These are phyloP conservation scores for Deilephila porcellus DNA, from an alignment of 2,888 invertebrate genomes.

Conservation along the genomic window DNA sequence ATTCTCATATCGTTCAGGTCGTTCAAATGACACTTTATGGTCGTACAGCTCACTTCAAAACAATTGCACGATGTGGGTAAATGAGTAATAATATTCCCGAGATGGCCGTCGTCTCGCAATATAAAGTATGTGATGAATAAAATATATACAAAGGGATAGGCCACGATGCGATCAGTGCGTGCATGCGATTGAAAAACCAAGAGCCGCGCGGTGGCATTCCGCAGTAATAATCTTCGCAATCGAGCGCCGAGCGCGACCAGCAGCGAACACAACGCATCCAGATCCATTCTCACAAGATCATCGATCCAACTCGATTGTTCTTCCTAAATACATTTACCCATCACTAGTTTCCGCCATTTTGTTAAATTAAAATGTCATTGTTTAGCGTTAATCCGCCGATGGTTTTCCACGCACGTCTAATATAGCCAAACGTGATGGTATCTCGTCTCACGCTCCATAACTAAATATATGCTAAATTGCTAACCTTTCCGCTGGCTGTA, in stretches of 20 bases:
- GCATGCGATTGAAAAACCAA: slow-evolving; percentile 61
- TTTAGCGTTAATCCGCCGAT: slow-evolving; percentile 11
- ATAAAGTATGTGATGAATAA: slow-evolving; percentile 48
- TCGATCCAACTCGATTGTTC: slow-evolving; percentile 33
- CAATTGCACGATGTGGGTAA: slow-evolving; percentile 39
- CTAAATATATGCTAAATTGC: slow-evolving; percentile 68
- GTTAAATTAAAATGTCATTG: background rate
- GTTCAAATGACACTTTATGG: background rate
- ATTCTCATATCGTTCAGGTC: background rate
- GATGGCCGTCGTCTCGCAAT: slow-evolving; percentile 35
- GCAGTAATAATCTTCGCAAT: slow-evolving; percentile 73
- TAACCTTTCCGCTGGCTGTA: slow-evolving; percentile 73
- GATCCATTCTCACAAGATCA: slow-evolving; percentile 65
- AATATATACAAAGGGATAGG: slow-evolving; percentile 54
- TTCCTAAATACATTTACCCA: slow-evolving; percentile 32
- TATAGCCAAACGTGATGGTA: slow-evolving; percentile 41
- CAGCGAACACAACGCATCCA: slow-evolving; percentile 39
- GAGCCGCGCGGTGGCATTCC: slow-evolving; percentile 79
- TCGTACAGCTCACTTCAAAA: background rate
- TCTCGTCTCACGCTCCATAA: slow-evolving; percentile 47
- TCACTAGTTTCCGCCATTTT: slow-evolving; percentile 40
- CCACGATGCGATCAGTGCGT: slow-evolving; percentile 36
- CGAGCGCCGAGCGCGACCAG: slow-evolving; percentile 47
- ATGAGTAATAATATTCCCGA: slow-evolving; percentile 50
- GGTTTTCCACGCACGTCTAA: slow-evolving; percentile 34